Conservation (phyloP, 2,797 vertebrate genomes). For the Lagocephalus sceleratus region DNA sequence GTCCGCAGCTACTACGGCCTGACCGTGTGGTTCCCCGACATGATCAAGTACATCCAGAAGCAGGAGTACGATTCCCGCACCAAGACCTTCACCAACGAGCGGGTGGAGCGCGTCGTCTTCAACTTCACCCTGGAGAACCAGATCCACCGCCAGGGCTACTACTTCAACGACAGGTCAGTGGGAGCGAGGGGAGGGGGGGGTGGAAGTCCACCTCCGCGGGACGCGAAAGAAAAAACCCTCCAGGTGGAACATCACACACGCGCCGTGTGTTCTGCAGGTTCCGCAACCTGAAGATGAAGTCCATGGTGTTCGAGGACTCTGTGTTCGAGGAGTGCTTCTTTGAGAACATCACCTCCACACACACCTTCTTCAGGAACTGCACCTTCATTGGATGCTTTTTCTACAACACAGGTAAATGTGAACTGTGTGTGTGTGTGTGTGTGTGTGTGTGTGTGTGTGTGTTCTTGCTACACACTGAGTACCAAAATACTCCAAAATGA, state of each 20-base stretch:
- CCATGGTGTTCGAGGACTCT: conserved; percentile 92
- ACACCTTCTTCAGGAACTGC: conserved; percentile 96
- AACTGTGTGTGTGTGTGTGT: not conserved
- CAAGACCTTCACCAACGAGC: conserved; percentile 85
- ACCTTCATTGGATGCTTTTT: conserved; percentile 91
- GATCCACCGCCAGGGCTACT: conserved; percentile 89
- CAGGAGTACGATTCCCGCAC: conserved; percentile 90
- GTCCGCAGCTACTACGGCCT: conserved; percentile 89
- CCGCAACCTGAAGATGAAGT: conserved; percentile 93
- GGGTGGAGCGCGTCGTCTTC: conserved; percentile 89
- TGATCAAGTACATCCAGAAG: conserved; percentile 97
- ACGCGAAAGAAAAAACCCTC: no score
- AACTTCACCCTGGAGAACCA: conserved; percentile 99
- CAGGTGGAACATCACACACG: no score
- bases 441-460: not conserved
- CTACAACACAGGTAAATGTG: conserved; percentile 89
- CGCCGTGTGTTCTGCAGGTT: conserved; percentile 74
- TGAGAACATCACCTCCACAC: conserved; percentile 93
- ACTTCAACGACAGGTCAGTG: conserved; percentile 93
- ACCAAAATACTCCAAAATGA: no score
- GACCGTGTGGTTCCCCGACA: conserved; percentile 98
- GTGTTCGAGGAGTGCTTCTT: conserved; percentile 97
- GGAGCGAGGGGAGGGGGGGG: no score
- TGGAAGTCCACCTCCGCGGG: no score
- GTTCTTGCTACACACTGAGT: no score